Conservation (phyloP, 2,113 vertebrate species). For the Uropsilus gracilis region DNA sequence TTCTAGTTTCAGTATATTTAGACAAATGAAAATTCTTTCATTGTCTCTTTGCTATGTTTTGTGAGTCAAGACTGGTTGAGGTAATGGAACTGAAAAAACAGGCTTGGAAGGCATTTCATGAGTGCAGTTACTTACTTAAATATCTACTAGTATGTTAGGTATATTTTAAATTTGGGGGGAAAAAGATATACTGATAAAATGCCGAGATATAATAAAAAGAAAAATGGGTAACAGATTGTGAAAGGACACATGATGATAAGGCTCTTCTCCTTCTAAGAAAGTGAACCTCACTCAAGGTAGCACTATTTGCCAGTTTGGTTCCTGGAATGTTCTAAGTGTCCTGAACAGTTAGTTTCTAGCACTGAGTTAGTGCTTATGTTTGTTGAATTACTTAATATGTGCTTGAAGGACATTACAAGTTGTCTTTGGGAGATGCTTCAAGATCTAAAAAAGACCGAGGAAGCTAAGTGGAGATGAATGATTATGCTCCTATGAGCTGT, state of each 20-base stretch:
- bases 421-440: not conserved
- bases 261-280: fast-evolving
- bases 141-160: not conserved
- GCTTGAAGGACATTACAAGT: not conserved
- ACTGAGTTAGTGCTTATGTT: not conserved
- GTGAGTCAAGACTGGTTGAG: not conserved
- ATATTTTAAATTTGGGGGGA: not conserved
- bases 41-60: not conserved
- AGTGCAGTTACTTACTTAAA: not conserved
- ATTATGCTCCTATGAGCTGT: not conserved
- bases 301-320: not conserved
- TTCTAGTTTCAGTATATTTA: not conserved
- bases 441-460: not conserved
- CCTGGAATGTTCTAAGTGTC: not conserved
- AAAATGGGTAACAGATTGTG: not conserved
- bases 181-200: not conserved
- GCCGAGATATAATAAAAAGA: not conserved
- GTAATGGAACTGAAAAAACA: not conserved
- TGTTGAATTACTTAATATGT: not conserved
- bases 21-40: not conserved
- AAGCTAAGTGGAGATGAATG: not conserved
- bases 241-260: not conserved
- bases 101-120: not conserved
- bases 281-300: too few relatives aligned
- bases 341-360: not conserved